Evolutionary conservation across 1,140 invertebrate species (phyloP).

Genomic region (Brachionus calyciflorus): DNA sequence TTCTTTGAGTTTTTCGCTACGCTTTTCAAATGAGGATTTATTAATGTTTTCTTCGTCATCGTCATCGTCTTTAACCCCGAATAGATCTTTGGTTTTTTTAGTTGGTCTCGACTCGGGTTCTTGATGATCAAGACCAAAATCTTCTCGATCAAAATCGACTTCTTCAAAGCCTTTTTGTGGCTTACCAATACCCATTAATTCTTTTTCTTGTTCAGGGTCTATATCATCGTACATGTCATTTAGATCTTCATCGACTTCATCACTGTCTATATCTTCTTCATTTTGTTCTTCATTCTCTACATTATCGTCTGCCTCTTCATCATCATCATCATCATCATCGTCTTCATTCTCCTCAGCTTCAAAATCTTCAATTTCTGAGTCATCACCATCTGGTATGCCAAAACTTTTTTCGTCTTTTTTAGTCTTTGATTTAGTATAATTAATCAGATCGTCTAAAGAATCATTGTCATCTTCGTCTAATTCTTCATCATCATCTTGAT

Average conservation of each 20-base stretch:
- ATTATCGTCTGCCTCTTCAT: no score
- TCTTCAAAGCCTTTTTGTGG: conserved; percentile 33
- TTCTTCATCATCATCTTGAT: conserved; percentile 4
- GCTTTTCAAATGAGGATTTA: conserved; percentile 22
- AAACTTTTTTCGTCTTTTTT: not conserved
- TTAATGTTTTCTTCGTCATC: not conserved
- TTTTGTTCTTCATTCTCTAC: not conserved
- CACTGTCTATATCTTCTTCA: not conserved
- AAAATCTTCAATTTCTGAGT: conserved; percentile 34
- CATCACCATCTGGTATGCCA: conserved; percentile 8
- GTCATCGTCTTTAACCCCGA: not conserved
- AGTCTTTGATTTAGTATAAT: not conserved
- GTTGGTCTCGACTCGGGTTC: not conserved
- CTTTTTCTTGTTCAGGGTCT: conserved; percentile 23
- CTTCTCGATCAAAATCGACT: conserved; percentile 45
- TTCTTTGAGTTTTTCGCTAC: conserved; percentile 9
- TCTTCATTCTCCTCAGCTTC: conserved; percentile 31
- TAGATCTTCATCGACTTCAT: conserved; percentile 25
- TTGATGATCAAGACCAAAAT: conserved; percentile 35
- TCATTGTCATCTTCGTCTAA: conserved; percentile 1
- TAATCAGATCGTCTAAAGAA: not conserved
- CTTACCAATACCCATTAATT: conserved; percentile 17
- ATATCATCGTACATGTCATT: conserved; percentile 2
- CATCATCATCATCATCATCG: not conserved
- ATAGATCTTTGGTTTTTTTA: conserved; percentile 11